Evolutionary conservation across 2,797 vertebrate species (phyloP).

Genomic region (Halcyon leucocephala): DNA sequence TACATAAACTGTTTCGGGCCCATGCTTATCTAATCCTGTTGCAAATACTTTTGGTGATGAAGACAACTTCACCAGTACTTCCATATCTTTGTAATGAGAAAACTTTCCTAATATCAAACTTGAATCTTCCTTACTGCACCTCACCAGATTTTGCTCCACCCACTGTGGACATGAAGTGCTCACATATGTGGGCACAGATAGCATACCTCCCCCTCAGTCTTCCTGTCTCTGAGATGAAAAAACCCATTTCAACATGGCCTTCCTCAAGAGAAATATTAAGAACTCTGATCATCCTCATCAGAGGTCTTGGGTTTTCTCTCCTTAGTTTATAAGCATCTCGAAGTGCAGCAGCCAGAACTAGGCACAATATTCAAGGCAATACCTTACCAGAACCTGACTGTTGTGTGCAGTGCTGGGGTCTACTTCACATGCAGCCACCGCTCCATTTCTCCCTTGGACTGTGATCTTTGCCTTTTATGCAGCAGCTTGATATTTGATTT

Average conservation of each 20-base stretch:
- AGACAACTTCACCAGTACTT: background rate
- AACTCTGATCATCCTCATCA: background rate
- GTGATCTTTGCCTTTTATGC: background rate
- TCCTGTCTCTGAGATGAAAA: background rate
- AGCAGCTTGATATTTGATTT: background rate
- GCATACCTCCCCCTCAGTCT: background rate
- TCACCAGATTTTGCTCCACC: background rate
- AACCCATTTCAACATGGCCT: background rate
- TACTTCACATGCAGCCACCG: rapidly evolving
- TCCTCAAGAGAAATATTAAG: background rate
- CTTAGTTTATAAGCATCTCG: background rate
- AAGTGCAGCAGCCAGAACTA: rapidly evolving
- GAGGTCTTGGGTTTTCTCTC: background rate
- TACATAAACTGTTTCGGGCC: background rate
- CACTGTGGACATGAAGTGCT: rapidly evolving
- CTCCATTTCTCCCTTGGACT: background rate
- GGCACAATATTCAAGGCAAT: background rate
- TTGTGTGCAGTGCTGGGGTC: rapidly evolving
- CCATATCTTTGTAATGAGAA: background rate
- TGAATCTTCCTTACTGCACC: background rate
- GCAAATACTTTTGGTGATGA: background rate
- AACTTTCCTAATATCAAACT: background rate
- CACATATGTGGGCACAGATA: background rate
- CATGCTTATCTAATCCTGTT: background rate
- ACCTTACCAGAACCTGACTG: rapidly evolving